Base-by-base conservation (phyloP, 1,140 invertebrate species). In the Adoxophyes honmai region DNA sequence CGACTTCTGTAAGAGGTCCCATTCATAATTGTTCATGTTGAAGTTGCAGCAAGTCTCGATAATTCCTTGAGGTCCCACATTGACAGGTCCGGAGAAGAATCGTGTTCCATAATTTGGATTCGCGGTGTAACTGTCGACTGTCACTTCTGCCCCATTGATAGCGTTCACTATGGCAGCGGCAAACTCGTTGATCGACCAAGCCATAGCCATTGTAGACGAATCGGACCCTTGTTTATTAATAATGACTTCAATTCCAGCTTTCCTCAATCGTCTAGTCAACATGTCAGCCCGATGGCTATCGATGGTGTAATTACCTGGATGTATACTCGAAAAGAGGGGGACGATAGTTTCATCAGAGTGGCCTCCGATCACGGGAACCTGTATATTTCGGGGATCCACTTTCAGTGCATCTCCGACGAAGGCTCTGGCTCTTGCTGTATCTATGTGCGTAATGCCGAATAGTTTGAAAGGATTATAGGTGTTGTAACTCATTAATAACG, bases 301-400 rank as follows among this genome's bases (percentile, higher is more conserved):
- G 6, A 80, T n/a, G 15, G 9, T 15, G 16, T 65, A 70, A 21
- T 62, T 55, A 5, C 35, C 48, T 0, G 76, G 73, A 9, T 60
- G 54, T 16, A 83, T 52, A 57, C 78, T 80, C 8, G 78, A 81
- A 66, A 76, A 81, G 15, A 83, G 52, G 5, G 78, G 80, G 37
- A 81, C 61, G 15, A 76, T 75, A 6, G 80, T 76, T 0, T 78
- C 62, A 18, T 76, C 75, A 0, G 78, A 83, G 54, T 81, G 78
- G 5, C 78, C 78, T 21, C 78, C 71, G 7, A 81, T 72, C 0
- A 81, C 76, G 5, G 78, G 78, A 0, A 81, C 14, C 6, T 62
- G 35, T n/a, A 80, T 28, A 6, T 62, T 53, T 7, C 42, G 33
- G 4, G 70, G 67, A 53, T 72, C 71, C 1, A 71, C 64, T 42